Conservation (phyloP, 2,113 vertebrate genomes). For the Centropristis striata region DNA sequence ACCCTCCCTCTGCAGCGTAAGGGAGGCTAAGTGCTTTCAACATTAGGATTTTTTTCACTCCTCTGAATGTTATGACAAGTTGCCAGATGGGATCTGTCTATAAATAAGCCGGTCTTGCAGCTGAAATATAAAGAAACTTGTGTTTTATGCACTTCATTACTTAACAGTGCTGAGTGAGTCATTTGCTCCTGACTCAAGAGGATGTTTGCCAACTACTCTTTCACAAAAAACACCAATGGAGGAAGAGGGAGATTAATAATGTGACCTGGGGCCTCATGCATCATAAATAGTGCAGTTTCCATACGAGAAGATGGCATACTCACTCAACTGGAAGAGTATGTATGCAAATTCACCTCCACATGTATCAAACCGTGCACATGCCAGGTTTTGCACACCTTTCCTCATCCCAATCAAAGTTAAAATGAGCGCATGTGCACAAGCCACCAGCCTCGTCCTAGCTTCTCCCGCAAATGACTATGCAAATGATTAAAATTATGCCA, state of each 20-base stretch:
- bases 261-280: conserved; percentile 5
- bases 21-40: conserved; percentile 68
- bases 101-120: conserved; percentile 58
- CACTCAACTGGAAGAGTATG: no score
- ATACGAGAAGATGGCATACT: no score
- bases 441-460: no score
- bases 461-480: no score
- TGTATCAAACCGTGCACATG: no score
- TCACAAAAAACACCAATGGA: not conserved
- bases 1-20: conserved; percentile 56
- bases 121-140: conserved; percentile 61
- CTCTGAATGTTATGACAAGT: conserved; percentile 67
- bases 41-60: conserved; percentile 68
- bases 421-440: no score
- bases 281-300: no score
- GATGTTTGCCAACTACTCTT: conserved; percentile 21
- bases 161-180: conserved; percentile 39
- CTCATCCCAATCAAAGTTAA: no score
- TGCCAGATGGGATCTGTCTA: conserved; percentile 67
- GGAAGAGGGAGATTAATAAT: not conserved
- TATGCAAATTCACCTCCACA: no score
- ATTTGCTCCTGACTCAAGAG: conserved; percentile 35
- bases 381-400: no score
- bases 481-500: no score
- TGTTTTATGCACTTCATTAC: conserved; percentile 68